A percentile compares a stretch with the other conserved stretches of the same genome.
These are phyloP conservation scores for Syngnathus typhle DNA, from an alignment of 2,113 vertebrate genomes.

Conservation along the genomic window DNA sequence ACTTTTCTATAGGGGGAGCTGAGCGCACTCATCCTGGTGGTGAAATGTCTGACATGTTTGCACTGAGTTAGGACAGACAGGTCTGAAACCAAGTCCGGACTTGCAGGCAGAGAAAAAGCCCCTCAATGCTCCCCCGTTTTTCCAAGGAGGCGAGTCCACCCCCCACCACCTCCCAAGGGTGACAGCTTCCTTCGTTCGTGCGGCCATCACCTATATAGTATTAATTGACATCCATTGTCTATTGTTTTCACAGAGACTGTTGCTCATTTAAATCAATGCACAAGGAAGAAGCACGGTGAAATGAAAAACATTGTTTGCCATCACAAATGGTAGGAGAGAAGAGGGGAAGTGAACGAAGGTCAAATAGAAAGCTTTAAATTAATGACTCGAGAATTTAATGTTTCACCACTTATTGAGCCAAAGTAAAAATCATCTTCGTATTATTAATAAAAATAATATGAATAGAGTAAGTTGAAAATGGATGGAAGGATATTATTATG, in stretches of 20 bases:
- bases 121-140: slow-evolving; percentile 57
- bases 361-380: background rate
- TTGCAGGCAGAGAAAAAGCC: slow-evolving; percentile 66
- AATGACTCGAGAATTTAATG: background rate
- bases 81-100: slow-evolving; percentile 68
- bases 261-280: background rate
- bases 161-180: slow-evolving; percentile 26
- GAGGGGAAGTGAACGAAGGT: slow-evolving; percentile 13
- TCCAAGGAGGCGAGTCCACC: slow-evolving; percentile 26
- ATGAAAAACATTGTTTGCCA: slow-evolving; percentile 4
- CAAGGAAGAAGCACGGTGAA: background rate
- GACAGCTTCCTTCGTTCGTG: background rate
- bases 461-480: too few relatives aligned
- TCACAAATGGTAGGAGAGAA: background rate
- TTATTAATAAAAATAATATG: too few relatives aligned
- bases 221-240: slow-evolving; percentile 6
- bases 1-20: slow-evolving; percentile 32
- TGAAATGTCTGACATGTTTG: slow-evolving; percentile 71
- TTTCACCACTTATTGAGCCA: background rate
- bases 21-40: slow-evolving; percentile 43
- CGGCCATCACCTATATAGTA: background rate
- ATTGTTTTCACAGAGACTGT: background rate
- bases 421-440: too few relatives aligned
- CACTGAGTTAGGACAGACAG: slow-evolving; percentile 61
- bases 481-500: too few relatives aligned